These are phyloP conservation scores for Schizotus pectinicornis DNA, from an alignment of 2,888 invertebrate genomes.

Conservation along the genomic window DNA sequence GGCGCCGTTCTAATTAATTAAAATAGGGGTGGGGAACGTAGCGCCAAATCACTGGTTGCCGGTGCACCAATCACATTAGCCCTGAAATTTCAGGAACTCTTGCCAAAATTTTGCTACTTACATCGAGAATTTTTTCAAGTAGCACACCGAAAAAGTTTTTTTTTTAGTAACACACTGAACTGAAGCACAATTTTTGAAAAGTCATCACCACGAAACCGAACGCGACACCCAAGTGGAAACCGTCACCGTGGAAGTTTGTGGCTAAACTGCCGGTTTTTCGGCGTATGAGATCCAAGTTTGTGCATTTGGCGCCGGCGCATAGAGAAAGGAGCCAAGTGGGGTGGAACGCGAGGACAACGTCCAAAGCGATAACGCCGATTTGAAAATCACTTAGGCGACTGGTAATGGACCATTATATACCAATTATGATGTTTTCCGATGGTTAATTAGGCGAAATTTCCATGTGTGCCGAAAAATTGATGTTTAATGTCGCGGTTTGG, in stretches of 20 bases:
- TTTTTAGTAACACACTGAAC: too few species aligned
- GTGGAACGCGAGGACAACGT: slow-evolving; percentile 43
- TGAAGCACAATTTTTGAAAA: slow-evolving; percentile 19
- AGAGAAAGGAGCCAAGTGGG: slow-evolving; percentile 28
- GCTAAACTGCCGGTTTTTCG: slow-evolving; percentile 33
- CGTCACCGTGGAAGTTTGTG: slow-evolving; percentile 23
- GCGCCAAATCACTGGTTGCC: too few species aligned
- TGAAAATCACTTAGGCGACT: slow-evolving; percentile 34
- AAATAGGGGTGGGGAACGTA: neutral
- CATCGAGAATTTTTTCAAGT: neutral
- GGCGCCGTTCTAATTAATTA: too few species aligned
- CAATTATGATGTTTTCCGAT: slow-evolving; percentile 19
- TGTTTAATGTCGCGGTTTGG: neutral
- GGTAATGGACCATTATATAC: slow-evolving; percentile 15
- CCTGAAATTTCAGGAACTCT: neutral
- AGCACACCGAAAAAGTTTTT: neutral
- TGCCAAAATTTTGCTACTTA: neutral
- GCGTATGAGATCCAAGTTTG: slow-evolving; percentile 32
- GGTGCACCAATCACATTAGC: too few species aligned
- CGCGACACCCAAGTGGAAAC: slow-evolving; percentile 12
- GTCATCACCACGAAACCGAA: slow-evolving; percentile 16
- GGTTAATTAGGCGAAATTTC: slow-evolving; percentile 17
- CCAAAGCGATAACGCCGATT: slow-evolving; percentile 43
- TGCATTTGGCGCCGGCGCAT: slow-evolving; percentile 35
- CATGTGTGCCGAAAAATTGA: slow-evolving; percentile 13